These are phyloP conservation scores for Malurus alboscapulatus DNA, from an alignment of 2,113 vertebrate species.

Conservation along the genomic window DNA sequence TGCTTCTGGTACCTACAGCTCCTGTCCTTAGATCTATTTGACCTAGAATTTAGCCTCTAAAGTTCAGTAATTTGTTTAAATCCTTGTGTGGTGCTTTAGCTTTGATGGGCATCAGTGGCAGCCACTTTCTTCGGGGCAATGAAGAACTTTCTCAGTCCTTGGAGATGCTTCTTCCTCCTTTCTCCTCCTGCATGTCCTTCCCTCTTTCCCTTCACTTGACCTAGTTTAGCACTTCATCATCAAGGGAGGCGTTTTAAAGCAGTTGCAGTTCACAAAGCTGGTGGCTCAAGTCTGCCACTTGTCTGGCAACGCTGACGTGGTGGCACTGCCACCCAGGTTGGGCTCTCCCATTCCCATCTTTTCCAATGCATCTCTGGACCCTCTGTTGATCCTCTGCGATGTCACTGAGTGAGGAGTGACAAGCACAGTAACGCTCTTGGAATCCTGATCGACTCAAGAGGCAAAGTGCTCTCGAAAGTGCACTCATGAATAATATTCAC, in stretches of 20 bases:
- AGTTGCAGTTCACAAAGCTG: background rate
- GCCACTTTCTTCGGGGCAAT: background rate
- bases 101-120: background rate
- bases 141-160: background rate
- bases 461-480: background rate
- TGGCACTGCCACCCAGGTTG: background rate
- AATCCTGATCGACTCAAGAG: background rate
- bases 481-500: background rate
- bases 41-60: background rate
- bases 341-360: background rate
- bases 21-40: background rate
- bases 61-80: background rate
- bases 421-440: background rate
- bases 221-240: background rate
- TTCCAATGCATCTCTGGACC: background rate
- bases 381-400: background rate
- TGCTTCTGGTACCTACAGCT: background rate
- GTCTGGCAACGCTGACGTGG: fast-evolving
- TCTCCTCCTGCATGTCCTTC: background rate
- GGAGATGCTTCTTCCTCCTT: background rate
- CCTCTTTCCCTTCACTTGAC: background rate
- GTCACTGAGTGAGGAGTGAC: background rate
- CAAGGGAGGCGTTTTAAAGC: background rate
- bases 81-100: background rate
- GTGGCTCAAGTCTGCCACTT: background rate